phyloP scores from a whole-genome alignment of 2,113 vertebrate species.

The Coracopsis vasa region DNA sequence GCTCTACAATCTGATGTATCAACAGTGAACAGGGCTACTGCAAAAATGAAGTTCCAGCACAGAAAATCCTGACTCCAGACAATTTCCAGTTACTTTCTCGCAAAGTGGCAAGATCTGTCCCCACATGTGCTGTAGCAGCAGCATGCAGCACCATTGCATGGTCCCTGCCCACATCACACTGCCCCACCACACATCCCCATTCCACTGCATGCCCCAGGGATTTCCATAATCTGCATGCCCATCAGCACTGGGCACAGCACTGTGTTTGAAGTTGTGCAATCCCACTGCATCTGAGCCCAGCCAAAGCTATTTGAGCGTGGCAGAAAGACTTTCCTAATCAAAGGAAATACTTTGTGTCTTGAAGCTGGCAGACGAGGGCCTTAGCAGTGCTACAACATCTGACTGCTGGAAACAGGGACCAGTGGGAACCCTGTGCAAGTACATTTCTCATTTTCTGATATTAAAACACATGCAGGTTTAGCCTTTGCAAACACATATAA shows the following conservation, averaged over 20 bases:
- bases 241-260: neutral
- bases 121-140: rapidly evolving
- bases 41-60: neutral
- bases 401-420: neutral
- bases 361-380: neutral
- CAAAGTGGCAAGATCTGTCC: neutral
- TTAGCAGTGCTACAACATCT: neutral
- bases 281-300: neutral
- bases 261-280: neutral
- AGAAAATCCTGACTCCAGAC: neutral
- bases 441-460: neutral
- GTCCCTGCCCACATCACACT: neutral
- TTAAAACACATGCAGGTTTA: neutral
- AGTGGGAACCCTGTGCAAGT: neutral
- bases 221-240: neutral
- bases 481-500: neutral
- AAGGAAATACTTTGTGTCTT: neutral
- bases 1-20: neutral
- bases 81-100: neutral
- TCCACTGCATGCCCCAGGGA: rapidly evolving
- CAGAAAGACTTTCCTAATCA: neutral
- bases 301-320: neutral
- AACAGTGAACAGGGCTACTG: neutral
- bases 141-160: neutral
- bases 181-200: too few species aligned